These are phyloP conservation scores for Plebejus argus DNA, from an alignment of 2,888 invertebrate species.

Conservation along the genomic window DNA sequence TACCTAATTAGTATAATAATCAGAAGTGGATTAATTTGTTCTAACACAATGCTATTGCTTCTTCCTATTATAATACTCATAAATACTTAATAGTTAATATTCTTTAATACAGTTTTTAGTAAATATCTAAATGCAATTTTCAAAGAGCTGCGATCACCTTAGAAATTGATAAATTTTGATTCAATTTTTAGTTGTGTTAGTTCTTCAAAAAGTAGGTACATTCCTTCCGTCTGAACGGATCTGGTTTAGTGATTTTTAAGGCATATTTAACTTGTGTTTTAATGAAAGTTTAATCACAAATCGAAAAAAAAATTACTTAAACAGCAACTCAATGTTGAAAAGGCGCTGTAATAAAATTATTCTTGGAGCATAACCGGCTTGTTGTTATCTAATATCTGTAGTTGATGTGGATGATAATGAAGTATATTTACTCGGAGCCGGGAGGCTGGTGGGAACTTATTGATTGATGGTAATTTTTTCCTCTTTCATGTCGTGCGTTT, in stretches of 20 bases:
- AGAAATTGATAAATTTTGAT: no score
- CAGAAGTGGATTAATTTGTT: neutral
- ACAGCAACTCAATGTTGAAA: neutral
- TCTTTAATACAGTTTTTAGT: neutral
- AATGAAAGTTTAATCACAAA: neutral
- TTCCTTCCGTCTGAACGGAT: no score
- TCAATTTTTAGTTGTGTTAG: no score
- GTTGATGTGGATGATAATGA: slow-evolving; percentile 52
- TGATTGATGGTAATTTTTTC: slow-evolving; percentile 64
- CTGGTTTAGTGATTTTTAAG: no score
- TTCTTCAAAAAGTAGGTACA: no score
- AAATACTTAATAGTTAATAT: no score
- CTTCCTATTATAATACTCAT: neutral
- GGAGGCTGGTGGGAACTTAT: slow-evolving; percentile 56
- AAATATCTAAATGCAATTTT: no score
- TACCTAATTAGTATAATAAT: neutral
- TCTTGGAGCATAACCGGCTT: neutral
- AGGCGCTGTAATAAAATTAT: neutral
- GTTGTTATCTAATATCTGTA: slow-evolving; percentile 42
- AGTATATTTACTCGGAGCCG: slow-evolving; percentile 45
- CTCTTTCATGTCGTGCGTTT: slow-evolving; percentile 46
- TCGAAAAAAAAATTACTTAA: neutral
- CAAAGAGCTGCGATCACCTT: no score
- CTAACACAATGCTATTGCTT: neutral
- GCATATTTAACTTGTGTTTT: no score